Conservation (phyloP, 2,888 invertebrate genomes). For the Diplazon laetatorius region DNA sequence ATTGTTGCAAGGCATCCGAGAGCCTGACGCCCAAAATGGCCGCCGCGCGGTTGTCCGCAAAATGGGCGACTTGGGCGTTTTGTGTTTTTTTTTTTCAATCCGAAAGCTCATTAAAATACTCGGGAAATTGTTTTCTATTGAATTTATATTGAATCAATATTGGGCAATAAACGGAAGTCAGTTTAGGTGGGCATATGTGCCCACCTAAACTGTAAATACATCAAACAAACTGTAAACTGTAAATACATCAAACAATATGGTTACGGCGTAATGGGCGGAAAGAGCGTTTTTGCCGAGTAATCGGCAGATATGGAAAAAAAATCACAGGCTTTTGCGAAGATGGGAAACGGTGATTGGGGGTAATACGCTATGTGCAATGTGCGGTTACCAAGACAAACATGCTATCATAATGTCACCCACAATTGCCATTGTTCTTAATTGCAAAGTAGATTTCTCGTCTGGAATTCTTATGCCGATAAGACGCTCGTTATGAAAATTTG, state of each 20-base stretch:
- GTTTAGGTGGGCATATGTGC: no score
- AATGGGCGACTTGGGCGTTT: no score
- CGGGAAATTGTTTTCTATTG: no score
- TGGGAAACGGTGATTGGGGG: not conserved
- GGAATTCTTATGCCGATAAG: not conserved
- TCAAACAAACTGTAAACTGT: no score
- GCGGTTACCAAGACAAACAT: conserved; percentile 3
- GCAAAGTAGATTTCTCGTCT: not conserved
- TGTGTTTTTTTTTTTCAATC: no score
- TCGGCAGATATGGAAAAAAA: not conserved
- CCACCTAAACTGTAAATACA: no score
- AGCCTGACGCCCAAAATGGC: not conserved
- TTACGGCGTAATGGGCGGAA: not conserved
- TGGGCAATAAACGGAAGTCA: no score
- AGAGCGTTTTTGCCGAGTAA: conserved; percentile 2
- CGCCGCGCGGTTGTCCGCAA: no score
- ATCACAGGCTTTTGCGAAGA: not conserved
- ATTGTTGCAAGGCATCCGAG: no score
- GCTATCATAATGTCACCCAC: not conserved
- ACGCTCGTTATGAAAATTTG: not conserved
- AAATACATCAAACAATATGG: not conserved
- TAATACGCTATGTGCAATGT: not conserved
- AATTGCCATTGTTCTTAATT: conserved; percentile 16
- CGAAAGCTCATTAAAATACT: no score
- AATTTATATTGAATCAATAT: no score